Conservation (phyloP, 1,140 invertebrate species). For the Batillaria attramentaria region DNA sequence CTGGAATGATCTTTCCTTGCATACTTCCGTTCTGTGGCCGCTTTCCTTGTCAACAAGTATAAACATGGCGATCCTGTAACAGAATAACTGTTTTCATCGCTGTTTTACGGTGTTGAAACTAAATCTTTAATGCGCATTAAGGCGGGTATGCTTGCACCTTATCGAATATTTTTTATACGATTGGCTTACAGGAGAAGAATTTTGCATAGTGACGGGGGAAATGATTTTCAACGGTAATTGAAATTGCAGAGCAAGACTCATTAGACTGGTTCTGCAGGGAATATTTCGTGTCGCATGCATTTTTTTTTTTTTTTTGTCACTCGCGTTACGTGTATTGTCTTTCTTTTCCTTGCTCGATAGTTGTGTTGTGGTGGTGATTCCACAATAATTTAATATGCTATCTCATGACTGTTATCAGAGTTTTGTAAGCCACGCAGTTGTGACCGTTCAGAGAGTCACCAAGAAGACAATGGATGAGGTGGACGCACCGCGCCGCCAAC, state of each 20-base stretch:
- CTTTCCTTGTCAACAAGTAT: conserved; percentile 33
- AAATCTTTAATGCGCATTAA: background rate
- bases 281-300: background rate
- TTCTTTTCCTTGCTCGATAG: background rate
- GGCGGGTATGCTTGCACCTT: background rate
- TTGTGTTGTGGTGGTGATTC: background rate
- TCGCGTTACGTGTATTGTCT: background rate
- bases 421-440: background rate
- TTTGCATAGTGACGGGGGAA: too few relatives aligned
- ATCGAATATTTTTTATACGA: background rate
- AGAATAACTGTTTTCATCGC: background rate
- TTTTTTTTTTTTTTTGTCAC: background rate
- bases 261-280: too few relatives aligned
- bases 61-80: conserved; percentile 23
- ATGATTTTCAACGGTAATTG: background rate
- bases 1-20: conserved; percentile 3
- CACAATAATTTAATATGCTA: background rate
- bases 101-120: background rate
- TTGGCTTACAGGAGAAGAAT: background rate
- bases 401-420: too few relatives aligned
- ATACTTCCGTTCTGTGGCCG: background rate
- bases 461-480: conserved; percentile 36
- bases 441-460: background rate
- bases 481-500: background rate
- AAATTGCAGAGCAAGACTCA: background rate